Conservation (phyloP, 1,140 invertebrate genomes). For the Sycophaga agraensis region DNA sequence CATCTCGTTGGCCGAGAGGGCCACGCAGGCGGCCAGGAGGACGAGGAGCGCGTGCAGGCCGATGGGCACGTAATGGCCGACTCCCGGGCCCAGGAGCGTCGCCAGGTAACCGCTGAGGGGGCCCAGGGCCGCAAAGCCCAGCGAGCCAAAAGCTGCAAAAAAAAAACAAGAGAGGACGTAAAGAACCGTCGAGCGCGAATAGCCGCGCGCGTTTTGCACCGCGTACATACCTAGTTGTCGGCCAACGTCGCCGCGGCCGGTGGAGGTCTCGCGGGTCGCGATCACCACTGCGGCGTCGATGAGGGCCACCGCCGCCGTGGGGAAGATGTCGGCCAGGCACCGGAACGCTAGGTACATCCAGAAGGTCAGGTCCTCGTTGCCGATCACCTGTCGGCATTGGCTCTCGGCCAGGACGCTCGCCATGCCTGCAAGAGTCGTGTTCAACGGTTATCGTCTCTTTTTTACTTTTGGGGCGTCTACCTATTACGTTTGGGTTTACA, state of each 20-base stretch:
- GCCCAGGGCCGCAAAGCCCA: slow-evolving; percentile 72
- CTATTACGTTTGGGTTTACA: too few species aligned
- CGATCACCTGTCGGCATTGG: slow-evolving; percentile 63
- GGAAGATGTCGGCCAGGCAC: slow-evolving; percentile 74
- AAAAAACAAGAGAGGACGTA: neutral
- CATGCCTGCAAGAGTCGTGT: slow-evolving; percentile 19
- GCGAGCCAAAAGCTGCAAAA: slow-evolving; percentile 63
- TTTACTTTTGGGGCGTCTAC: neutral
- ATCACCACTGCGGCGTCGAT: slow-evolving; percentile 77
- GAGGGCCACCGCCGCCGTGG: slow-evolving; percentile 69
- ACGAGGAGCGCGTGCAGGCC: slow-evolving; percentile 64
- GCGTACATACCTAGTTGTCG: slow-evolving; percentile 67
- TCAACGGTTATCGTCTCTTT: too few species aligned
- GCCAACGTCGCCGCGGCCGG: slow-evolving; percentile 76
- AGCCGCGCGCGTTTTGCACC: too few species aligned
- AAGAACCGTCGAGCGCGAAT: too few species aligned
- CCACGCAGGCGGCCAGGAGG: slow-evolving; percentile 66
- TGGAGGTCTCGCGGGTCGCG: slow-evolving; percentile 75
- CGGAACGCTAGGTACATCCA: slow-evolving; percentile 72
- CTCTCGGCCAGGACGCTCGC: slow-evolving; percentile 66
- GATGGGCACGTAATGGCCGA: slow-evolving; percentile 58
- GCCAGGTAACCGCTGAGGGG: slow-evolving; percentile 63
- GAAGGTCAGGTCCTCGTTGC: slow-evolving; percentile 67
- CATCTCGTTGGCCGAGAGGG: slow-evolving; percentile 67
- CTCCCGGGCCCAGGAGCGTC: slow-evolving; percentile 36